A percentile compares a stretch with the other conserved stretches of the same genome.
phyloP scores from a whole-genome alignment of 2,113 vertebrate species.

The Laticauda laticaudata region DNA sequence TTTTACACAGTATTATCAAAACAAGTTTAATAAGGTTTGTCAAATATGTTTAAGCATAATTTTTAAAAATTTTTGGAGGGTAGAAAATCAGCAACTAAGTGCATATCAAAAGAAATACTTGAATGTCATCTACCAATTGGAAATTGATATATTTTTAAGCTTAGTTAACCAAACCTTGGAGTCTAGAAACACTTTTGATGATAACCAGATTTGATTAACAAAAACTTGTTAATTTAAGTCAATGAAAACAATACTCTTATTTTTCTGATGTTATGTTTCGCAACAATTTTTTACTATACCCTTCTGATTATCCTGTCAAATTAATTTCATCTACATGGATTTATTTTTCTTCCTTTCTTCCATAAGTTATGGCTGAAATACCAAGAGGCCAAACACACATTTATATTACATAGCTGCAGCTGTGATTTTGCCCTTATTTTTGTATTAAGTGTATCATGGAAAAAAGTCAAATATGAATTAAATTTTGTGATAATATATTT shows the following conservation, averaged over 20 bases:
- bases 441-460: neutral
- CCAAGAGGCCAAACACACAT: neutral
- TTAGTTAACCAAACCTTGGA: neutral
- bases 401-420: neutral
- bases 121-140: neutral
- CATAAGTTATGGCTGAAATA: neutral
- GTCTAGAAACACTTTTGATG: neutral
- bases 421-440: neutral
- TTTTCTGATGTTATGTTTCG: neutral
- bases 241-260: neutral
- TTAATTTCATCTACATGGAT: neutral
- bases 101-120: slow-evolving; percentile 7
- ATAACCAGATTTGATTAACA: neutral
- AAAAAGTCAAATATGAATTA: neutral
- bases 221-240: neutral
- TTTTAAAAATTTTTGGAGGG: neutral
- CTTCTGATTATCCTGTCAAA: neutral
- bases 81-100: neutral
- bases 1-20: neutral
- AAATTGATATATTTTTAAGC: neutral
- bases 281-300: neutral
- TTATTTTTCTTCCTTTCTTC: neutral
- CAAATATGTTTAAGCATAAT: slow-evolving; percentile 10
- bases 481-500: neutral
- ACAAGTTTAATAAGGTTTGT: neutral